Percentiles rank a stretch among this genome's conserved stretches.
Conservation (phyloP, 2,797 vertebrate genomes). For the Momotus momota region DNA sequence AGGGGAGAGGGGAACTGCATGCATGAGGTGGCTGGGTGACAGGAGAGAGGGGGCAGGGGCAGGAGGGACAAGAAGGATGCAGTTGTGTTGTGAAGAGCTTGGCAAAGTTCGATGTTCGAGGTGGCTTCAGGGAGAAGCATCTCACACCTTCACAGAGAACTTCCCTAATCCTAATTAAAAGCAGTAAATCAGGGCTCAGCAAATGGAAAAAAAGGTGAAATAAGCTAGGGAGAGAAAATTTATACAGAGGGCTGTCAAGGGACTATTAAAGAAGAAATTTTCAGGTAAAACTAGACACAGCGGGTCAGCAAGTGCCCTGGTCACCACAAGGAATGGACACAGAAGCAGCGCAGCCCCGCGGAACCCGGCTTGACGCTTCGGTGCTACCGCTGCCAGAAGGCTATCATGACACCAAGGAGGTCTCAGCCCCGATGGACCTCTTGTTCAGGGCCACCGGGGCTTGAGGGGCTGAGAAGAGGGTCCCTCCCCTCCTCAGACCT, state of each 20-base stretch:
- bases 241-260: not conserved
- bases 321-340: not conserved
- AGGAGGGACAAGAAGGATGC: not conserved
- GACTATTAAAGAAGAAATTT: not conserved
- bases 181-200: not conserved
- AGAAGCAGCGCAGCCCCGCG: fast-evolving
- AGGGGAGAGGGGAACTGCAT: not conserved
- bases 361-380: not conserved
- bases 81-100: not conserved
- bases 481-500: not conserved
- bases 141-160: not conserved
- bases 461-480: not conserved
- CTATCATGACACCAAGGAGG: not conserved
- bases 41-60: not conserved
- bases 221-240: not conserved
- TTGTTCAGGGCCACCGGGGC: not conserved
- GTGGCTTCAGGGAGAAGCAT: not conserved
- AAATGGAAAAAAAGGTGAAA: not conserved
- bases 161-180: not conserved
- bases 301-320: not conserved
- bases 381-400: not conserved
- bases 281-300: not conserved
- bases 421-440: not conserved
- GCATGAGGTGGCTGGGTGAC: not conserved
- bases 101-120: not conserved